These are phyloP conservation scores for Anas bernieri DNA, from an alignment of 2,797 vertebrate genomes.

Conservation along the genomic window DNA sequence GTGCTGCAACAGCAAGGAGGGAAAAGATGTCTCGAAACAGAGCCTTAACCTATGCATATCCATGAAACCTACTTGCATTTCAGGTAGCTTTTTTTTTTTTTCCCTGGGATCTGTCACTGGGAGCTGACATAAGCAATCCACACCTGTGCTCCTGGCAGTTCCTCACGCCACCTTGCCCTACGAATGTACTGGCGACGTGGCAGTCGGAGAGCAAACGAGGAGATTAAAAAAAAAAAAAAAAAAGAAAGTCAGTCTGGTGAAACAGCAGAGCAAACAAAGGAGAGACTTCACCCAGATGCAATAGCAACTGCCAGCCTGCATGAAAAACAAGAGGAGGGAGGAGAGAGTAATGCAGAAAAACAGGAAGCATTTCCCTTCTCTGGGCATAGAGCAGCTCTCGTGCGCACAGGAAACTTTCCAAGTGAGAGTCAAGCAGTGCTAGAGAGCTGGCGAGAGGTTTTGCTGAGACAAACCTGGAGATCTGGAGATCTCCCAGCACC, in stretches of 20 bases:
- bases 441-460: background rate
- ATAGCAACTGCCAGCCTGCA: background rate
- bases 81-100: fast-evolving
- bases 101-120: background rate
- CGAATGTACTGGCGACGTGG: background rate
- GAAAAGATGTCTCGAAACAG: background rate
- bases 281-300: constrained; percentile 23
- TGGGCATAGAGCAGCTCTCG: background rate
- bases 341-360: background rate
- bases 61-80: background rate
- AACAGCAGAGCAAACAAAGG: constrained; percentile 64
- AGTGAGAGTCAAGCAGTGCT: background rate
- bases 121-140: background rate
- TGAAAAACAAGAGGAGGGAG: background rate
- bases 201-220: background rate
- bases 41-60: background rate
- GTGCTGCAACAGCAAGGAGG: background rate
- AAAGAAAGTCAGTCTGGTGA: background rate
- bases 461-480: background rate
- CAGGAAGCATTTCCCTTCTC: constrained; percentile 31
- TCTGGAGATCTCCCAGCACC: background rate
- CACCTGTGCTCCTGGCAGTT: background rate
- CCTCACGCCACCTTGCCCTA: background rate
- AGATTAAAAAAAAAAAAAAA: background rate
- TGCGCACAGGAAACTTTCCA: background rate